Percentiles rank a stretch among this genome's conserved stretches.
These are phyloP conservation scores for Aphodius sticticus DNA, from an alignment of 2,888 invertebrate species.

Conservation along the genomic window DNA sequence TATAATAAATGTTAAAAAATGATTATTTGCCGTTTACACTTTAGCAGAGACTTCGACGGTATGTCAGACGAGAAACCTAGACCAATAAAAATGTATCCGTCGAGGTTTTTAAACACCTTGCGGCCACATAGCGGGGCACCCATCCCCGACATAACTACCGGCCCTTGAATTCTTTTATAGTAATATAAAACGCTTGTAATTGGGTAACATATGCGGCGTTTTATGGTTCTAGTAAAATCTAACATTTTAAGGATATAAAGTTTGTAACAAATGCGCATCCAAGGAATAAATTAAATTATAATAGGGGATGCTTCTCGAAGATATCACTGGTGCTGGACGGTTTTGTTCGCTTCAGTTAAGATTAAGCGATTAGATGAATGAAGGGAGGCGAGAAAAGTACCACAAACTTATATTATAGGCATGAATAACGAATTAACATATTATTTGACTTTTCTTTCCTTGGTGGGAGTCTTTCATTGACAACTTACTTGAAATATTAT, in stretches of 20 bases:
- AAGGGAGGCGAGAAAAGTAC: background rate
- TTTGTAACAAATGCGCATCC: background rate
- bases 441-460: no score
- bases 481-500: no score
- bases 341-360: background rate
- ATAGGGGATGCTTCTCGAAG: background rate
- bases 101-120: background rate
- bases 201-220: background rate
- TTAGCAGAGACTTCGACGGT: background rate
- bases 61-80: background rate
- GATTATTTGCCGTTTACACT: no score
- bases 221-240: background rate
- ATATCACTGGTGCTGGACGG: background rate
- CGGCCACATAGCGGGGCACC: background rate
- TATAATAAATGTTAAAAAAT: no score
- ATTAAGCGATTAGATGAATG: background rate
- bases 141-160: background rate
- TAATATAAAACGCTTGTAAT: background rate
- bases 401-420: background rate
- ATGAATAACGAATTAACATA: background rate
- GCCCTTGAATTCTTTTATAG: background rate
- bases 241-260: background rate
- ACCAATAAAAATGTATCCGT: background rate
- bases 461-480: no score
- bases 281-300: background rate